These are phyloP conservation scores for Hyperopisus bebe DNA, from an alignment of 2,113 vertebrate species.

Conservation along the genomic window DNA sequence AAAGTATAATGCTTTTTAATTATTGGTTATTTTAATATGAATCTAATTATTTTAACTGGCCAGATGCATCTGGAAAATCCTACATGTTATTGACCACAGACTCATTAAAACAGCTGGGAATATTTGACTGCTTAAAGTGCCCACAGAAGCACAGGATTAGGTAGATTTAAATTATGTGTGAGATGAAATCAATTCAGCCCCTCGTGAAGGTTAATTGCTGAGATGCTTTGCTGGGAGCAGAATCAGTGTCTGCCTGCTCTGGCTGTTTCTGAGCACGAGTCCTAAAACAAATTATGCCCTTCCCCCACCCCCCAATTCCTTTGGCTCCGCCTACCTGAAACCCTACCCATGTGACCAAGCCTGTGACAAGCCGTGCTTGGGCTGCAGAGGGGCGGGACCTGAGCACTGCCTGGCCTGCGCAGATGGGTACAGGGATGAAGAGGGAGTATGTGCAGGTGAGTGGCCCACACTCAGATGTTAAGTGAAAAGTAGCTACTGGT, in stretches of 20 bases:
- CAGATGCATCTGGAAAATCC: neutral
- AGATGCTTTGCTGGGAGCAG: neutral
- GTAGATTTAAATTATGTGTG: neutral
- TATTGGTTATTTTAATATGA: neutral
- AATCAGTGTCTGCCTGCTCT: neutral
- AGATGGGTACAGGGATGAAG: conserved; percentile 63
- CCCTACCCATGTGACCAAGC: conserved; percentile 47
- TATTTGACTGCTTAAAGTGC: neutral
- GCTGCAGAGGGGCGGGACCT: conserved; percentile 75
- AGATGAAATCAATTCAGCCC: neutral
- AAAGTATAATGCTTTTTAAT: neutral
- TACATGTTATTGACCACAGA: neutral
- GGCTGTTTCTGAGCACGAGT: neutral
- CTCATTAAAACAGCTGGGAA: neutral
- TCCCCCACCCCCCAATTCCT: neutral
- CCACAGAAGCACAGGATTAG: neutral
- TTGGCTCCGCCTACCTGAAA: neutral
- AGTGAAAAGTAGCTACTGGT: neutral
- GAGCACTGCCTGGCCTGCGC: conserved; percentile 68
- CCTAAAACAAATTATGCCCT: neutral
- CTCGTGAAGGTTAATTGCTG: neutral
- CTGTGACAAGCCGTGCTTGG: conserved; percentile 72
- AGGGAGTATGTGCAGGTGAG: conserved; percentile 75
- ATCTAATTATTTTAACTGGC: neutral
- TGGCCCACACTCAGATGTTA: neutral